Conservation (phyloP, 2,797 vertebrate genomes). For the Poecilia picta region DNA sequence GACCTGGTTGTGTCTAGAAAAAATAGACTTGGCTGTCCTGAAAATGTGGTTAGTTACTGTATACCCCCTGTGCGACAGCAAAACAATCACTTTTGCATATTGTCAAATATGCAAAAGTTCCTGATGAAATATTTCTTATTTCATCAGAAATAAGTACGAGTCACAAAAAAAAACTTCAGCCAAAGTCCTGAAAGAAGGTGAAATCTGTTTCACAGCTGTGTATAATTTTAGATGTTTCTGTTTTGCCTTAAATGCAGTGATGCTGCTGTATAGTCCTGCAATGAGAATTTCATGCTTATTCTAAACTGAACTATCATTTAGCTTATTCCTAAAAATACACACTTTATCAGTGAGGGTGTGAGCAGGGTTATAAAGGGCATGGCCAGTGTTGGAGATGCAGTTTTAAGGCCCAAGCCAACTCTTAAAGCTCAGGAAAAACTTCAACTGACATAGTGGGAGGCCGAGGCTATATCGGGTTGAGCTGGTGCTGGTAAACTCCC, state of each 20-base stretch:
- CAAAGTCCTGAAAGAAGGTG: background rate
- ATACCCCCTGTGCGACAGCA: background rate
- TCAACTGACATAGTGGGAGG: constrained; percentile 41
- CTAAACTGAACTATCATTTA: background rate
- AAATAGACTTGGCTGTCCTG: background rate
- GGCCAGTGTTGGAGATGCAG: constrained; percentile 30
- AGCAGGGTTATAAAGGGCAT: constrained; percentile 32
- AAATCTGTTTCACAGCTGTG: background rate
- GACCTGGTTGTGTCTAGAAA: background rate
- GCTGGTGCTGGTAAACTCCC: constrained; percentile 43
- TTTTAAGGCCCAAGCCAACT: constrained; percentile 42
- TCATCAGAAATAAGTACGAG: background rate
- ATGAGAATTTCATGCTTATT: background rate
- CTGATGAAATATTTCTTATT: too few species aligned
- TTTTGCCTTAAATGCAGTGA: background rate
- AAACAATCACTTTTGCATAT: background rate
- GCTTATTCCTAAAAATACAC: constrained; percentile 60
- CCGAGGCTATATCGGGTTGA: constrained; percentile 63
- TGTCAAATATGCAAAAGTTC: background rate
- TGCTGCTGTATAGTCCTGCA: background rate
- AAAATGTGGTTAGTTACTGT: background rate
- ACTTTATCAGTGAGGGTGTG: constrained; percentile 45
- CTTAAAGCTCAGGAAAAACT: constrained; percentile 61
- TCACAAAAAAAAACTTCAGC: background rate
- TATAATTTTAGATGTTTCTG: background rate